These are phyloP conservation scores for Megalurothrips usitatus DNA, from an alignment of 2,888 invertebrate genomes.

Conservation along the genomic window DNA sequence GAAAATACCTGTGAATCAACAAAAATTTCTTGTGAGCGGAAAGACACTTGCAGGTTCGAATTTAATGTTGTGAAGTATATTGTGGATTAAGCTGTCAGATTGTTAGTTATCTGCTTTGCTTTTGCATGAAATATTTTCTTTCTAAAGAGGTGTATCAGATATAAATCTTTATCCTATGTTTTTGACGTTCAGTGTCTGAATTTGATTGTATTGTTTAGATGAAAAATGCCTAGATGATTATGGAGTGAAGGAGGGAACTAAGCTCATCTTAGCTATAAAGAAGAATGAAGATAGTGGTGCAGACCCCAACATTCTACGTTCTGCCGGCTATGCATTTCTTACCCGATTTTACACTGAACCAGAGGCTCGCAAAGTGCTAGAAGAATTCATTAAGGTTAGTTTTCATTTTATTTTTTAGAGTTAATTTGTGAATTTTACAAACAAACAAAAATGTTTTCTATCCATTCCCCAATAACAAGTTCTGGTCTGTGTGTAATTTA, in stretches of 20 bases:
- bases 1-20: slow-evolving; percentile 63
- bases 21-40: slow-evolving; percentile 66
- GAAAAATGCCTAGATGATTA: slow-evolving; percentile 66
- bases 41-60: slow-evolving; percentile 56
- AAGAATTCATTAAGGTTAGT: slow-evolving; percentile 53
- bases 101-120: background rate
- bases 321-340: slow-evolving; percentile 56
- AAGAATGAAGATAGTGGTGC: slow-evolving; percentile 48
- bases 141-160: background rate
- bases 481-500: too few relatives aligned
- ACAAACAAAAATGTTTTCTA: background rate
- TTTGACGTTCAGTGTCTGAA: background rate
- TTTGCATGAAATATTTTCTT: background rate
- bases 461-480: too few relatives aligned
- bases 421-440: background rate
- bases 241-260: slow-evolving; percentile 69
- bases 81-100: background rate
- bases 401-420: background rate
- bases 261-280: slow-evolving; percentile 65
- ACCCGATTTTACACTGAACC: slow-evolving; percentile 59
- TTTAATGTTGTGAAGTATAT: background rate
- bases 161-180: background rate
- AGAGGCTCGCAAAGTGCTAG: slow-evolving; percentile 59
- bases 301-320: slow-evolving; percentile 50
- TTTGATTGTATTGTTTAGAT: slow-evolving; percentile 47